These are phyloP conservation scores for Alentia gelatinosa DNA, from an alignment of 2,888 invertebrate species.

Conservation along the genomic window DNA sequence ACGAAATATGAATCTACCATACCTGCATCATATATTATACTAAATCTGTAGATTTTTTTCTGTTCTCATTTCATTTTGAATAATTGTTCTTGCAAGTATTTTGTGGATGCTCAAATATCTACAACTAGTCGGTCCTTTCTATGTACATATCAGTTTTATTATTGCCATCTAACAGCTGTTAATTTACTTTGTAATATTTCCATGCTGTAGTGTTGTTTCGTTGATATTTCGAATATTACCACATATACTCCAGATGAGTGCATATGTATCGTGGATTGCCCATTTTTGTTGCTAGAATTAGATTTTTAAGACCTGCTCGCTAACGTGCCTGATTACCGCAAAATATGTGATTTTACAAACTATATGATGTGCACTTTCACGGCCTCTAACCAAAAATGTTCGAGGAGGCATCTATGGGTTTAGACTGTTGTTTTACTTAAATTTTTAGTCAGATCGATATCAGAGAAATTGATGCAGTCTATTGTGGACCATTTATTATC, in stretches of 20 bases:
- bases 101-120: background rate
- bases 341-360: background rate
- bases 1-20: background rate
- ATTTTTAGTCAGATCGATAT: background rate
- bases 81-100: background rate
- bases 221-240: background rate
- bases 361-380: too few species aligned
- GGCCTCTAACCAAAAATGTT: too few species aligned
- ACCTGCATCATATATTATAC: background rate
- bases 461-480: background rate
- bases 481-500: background rate
- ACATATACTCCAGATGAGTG: background rate
- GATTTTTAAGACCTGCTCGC: background rate
- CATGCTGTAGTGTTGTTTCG: background rate
- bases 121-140: background rate
- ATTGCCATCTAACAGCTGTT: background rate
- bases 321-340: background rate
- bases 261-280: background rate
- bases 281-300: background rate
- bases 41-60: background rate
- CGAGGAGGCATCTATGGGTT: too few species aligned
- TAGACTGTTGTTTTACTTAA: background rate
- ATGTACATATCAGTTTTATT: background rate
- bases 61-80: background rate
- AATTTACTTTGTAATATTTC: background rate